Evolutionary conservation across 2,888 invertebrate species (phyloP), one percentile per base, ranked within the genome.

Genomic region (Microctonus hyperodae): DNA sequence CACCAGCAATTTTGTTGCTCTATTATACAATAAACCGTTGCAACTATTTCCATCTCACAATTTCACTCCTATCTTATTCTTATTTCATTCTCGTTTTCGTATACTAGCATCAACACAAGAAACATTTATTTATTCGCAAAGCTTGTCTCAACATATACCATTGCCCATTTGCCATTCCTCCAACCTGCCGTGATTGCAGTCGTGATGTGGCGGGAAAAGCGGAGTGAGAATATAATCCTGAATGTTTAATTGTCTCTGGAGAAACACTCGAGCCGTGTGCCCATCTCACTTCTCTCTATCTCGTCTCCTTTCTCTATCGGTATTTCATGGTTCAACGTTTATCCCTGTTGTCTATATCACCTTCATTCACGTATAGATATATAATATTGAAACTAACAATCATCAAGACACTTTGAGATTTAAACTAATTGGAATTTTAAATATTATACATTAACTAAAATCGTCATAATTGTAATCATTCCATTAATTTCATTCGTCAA

Each of bases 241-340:
- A 65, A 65, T 65, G 61, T 55, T 65, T 61, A 44, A 65, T 65
- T 61, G 48, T 48, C 61, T 55, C 65, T 31, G 13, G 61, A 61
- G 61, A 55, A 61, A 31, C 35, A 51, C 33, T 50, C 61, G 48
- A 31, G 50, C 16, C n/a, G 44, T 35, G 35, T 13, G 61, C 23
- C 51, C 35, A n/a, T 61, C 50, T 51, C 25, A 23, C 50, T 60
- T 7, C 6, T 22, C 35, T 13, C 51, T 51, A n/a, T n/a, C n/a
- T n/a, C n/a, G n/a, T n/a, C n/a, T n/a, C n/a, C n/a, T n/a, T n/a
- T n/a, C 20, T 20, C 59, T 60, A 23, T 51, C 20, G 35, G 11
- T 23, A 28, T 22, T 61, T 61, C 33, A 3, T 61, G 59, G 28
- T 60, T 31, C 48, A 33, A 31, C 60, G 16, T 16, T 48, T n/a